Evolutionary conservation across 2,888 invertebrate species (phyloP), one percentile per base, ranked within the genome.

Genomic region (Leistus spinibarbis): DNA sequence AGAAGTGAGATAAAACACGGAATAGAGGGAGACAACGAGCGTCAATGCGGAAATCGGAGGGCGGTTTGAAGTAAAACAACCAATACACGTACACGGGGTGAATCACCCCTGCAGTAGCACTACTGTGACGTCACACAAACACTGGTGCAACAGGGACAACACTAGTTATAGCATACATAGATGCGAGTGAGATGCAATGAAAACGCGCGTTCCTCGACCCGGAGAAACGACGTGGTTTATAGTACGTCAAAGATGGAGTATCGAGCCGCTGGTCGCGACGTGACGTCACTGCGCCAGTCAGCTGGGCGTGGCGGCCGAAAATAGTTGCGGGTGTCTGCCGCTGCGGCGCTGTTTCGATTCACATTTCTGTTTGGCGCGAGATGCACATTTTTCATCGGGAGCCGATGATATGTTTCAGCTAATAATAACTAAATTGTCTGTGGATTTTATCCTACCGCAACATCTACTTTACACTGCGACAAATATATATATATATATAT

Each of bases 231-330:
- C 60, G 60, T 60, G 60, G 60, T 60, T 60, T 60, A 60, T 60
- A 60, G 80, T 81, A 80, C 80, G 80, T 80, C 79, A 80, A 40
- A 7, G 40, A 40, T 75, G 72, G 80, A 80, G 80, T 82, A 83
- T 83, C 81, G 83, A 83, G 81, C 83, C 81, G 80, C 81, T 79
- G 81, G 82, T 80, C 83, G 83, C 82, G 82, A 79, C 80, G 78
- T 84, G 84, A 85, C 85, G 85, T 85, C 83, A 83, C 78, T 82
- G 82, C 82, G 82, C 82, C 82, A 84, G 56, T 84, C 85, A 84
- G 84, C 84, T 85, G 84, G 84, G 84, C 81, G 84, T 84, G 84
- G 84, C 82, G 83, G 20, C 20, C 62, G n/a, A 71, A 57, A 54
- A 9, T 60, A 60, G 60, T 60, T 60, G 13, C 60, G 7, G 19